Evolutionary conservation across 2,797 vertebrate genomes (phyloP), one percentile per base, ranked within the genome.

Genomic region (Ptychadena robeensis): DNA sequence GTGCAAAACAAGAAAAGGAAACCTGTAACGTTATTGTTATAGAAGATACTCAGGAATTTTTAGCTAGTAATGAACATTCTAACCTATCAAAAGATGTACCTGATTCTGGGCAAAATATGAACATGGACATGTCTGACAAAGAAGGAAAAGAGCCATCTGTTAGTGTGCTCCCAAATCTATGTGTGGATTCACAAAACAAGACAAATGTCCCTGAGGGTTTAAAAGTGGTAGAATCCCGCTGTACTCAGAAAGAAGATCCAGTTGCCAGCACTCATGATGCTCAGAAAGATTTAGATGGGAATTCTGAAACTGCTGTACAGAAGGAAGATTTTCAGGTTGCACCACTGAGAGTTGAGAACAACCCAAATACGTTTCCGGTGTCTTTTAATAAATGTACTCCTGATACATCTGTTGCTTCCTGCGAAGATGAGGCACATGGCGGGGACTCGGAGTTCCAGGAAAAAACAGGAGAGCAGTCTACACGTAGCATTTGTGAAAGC

Each of bases 401-500:
- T 7, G 83, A 68, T 12, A 15, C 34, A 2, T 73, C 80, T 73
- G 27, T 61, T 18, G 78, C 81, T 68, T 25, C 83, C 80, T 59
- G 59, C 0, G 0, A 32, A 28, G 38, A 75, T 63, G 82, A 86
- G 89, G 59, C 87, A 85, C n/a, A 63, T 71, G 76, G 82, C 37
- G 64, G 48, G 34, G 86, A 87, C 15, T 76, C 78, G n/a, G 86
- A 87, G 30, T 28, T 75, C 0, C 85, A 79, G 9, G 88, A 88
- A 25, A 89, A 88, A 66, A 72, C 70, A 30, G 11, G 87, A 67
- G 86, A 87, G 31, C 87, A 88, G 9, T 83, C 85, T 11, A 89
- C 88, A 4, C 89, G 87, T 48, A 95, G 94, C 88, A 93, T 95
- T 81, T 94, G 93, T 59, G 95, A 96, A 77, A 96, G 94, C 85